phyloP scores from a whole-genome alignment of 2,888 invertebrate genomes.

The Trichogramma evanescens region DNA sequence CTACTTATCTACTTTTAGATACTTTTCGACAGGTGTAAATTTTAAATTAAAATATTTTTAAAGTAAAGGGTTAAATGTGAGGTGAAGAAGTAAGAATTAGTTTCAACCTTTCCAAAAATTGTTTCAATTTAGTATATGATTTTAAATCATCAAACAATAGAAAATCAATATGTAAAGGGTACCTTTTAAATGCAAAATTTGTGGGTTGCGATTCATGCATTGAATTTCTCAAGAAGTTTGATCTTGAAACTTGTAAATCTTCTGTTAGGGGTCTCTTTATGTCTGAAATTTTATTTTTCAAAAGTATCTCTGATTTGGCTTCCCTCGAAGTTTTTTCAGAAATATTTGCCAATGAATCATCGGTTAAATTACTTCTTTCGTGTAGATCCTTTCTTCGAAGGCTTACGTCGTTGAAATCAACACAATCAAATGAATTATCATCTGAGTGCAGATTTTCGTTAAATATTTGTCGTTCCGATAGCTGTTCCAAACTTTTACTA shows the following conservation, averaged over 20 bases:
- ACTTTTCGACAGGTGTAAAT: background rate
- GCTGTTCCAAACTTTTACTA: no score
- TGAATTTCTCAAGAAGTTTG: conserved; percentile 20
- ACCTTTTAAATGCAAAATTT: conserved; percentile 15
- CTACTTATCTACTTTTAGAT: background rate
- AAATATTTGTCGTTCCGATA: no score
- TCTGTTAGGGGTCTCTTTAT: conserved; percentile 17
- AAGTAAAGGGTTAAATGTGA: background rate
- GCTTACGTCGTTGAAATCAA: no score
- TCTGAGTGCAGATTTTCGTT: no score
- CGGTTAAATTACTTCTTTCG: no score
- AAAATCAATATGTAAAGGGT: conserved; percentile 14
- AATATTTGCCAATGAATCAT: no score
- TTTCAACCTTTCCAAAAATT: background rate
- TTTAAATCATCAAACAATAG: conserved; percentile 16
- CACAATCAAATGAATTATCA: no score
- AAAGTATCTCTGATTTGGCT: conserved; percentile 8
- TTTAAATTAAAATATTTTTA: background rate
- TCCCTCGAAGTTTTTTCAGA: background rate
- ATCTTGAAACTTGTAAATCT: conserved; percentile 17
- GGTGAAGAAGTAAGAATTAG: background rate
- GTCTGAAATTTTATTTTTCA: conserved; percentile 3
- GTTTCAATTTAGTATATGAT: background rate
- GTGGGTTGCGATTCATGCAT: conserved; percentile 16
- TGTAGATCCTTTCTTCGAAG: no score